These are phyloP conservation scores for Plusia festucae DNA, from an alignment of 2,888 invertebrate species.

Conservation along the genomic window DNA sequence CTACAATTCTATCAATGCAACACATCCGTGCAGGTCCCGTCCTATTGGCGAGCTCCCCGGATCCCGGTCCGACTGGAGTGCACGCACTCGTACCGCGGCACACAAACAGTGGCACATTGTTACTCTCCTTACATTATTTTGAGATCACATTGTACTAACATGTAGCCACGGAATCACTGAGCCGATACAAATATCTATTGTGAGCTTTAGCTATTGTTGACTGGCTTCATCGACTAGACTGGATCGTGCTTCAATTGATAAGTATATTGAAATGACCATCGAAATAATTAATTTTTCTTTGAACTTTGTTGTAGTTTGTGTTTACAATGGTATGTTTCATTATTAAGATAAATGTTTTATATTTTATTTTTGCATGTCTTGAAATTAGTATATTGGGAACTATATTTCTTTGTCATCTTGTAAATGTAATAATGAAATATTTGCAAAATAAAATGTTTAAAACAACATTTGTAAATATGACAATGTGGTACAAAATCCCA, in stretches of 20 bases:
- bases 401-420: too few relatives aligned
- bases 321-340: too few relatives aligned
- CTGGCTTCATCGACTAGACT: neutral
- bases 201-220: constrained; percentile 19
- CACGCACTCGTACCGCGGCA: constrained; percentile 30
- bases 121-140: constrained; percentile 45
- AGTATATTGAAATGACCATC: neutral
- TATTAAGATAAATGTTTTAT: too few relatives aligned
- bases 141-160: constrained; percentile 30
- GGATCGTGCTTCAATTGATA: neutral
- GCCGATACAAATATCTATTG: constrained; percentile 17
- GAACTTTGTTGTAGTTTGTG: too few relatives aligned
- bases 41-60: constrained; percentile 10
- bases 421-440: too few relatives aligned
- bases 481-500: too few relatives aligned
- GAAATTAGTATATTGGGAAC: too few relatives aligned
- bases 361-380: too few relatives aligned
- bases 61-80: constrained; percentile 4
- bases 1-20: constrained; percentile 6
- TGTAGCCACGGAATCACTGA: constrained; percentile 28
- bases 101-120: constrained; percentile 22
- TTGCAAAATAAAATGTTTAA: too few relatives aligned
- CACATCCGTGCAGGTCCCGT: neutral
- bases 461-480: too few relatives aligned
- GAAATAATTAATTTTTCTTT: neutral